Evolutionary conservation across 2,113 vertebrate genomes (phyloP), one percentile per base, ranked within the genome.

Genomic region (Rhegmatorhina hoffmannsi): DNA sequence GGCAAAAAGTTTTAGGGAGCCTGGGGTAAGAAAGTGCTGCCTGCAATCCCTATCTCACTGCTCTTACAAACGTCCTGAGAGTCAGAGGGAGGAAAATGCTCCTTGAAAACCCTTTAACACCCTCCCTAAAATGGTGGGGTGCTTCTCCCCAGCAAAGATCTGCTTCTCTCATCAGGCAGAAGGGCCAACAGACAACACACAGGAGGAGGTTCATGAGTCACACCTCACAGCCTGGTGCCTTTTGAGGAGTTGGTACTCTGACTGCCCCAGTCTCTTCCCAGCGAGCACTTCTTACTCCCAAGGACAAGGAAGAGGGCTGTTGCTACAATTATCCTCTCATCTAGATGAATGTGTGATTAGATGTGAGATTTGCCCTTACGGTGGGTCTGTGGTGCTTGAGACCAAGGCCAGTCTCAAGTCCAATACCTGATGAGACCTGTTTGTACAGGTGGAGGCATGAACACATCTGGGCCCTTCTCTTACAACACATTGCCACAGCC

Each of bases 401-500:
- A 52, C 58, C 29, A 79, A 75, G 62, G 2, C 3, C 14, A 23
- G 17, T 36, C 59, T 73, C 18, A 21, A 64, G 28, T 18, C 26
- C 9, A 43, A 2, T 24, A 16, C 8, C 29, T 68, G 29, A 2
- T 0, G 1, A 64, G 36, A 59, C 21, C 13, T 76, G 7, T 73
- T 59, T 23, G 53, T 66, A 44, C 12, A 56, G 18, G 19, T 44
- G 40, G 26, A 66, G 29, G 33, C 53, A 55, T 19, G 23, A 25
- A 43, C 19, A 23, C 0, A 0, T 44, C 47, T 23, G 36, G 36
- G 40, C 25, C n/a, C 64, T 72, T 55, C 84, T 26, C 43, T 24
- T n/a, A 5, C 0, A 55, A 11, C 15, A 28, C 1, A 1, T 0
- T 21, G 36, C 9, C 2, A 1, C 36, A 43, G 24, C 17, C 18